Base-by-base conservation (phyloP, 2,797 vertebrate species). In the Anguilla marmorata region DNA sequence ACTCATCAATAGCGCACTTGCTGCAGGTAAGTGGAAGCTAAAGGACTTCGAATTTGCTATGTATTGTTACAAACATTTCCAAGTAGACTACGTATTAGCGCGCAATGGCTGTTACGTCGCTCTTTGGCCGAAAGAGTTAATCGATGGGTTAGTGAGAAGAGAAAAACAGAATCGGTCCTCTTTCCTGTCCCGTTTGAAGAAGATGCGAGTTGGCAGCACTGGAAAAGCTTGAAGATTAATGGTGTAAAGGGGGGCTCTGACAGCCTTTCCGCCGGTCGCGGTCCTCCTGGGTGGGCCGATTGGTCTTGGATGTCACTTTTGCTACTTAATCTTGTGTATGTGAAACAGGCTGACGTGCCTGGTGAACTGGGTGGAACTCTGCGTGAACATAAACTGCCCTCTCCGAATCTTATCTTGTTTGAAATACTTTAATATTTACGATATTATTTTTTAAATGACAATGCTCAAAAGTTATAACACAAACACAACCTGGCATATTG, bases 261-360 rank as follows among this genome's bases (percentile, higher is more conserved):
- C 98, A 98, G 97, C 96, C 96, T 98, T 98, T 98, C 98, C 96
- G 93, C 96, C 97, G 96, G 96, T 96, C 95, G 96, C 95, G 94
- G 95, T 96, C 95, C 97, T 99, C 97, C 95, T 99, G 98, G 98
- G 98, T 99, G 98, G 98, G 97, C 98, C 92, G 91, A 97, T 96
- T 98, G 98, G 97, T 98, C 98, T 98, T 99, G 97, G 98, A 98
- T 99, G 98, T 99, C 98, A 98, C 97, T 97, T 82, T 96, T 97
- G 97, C 98, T 99, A 97, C 98, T 99, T 98, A 98, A 99, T 99
- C 98, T 99, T 98, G 97, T 96, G 96, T 98, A 97, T 98, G 97
- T 98, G 97, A 98, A 97, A 94, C 97, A 97, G 97, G 95, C 97
- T 96, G 97, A 97, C 93, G 92, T 96, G 95, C 96, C 96, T 96